Base-by-base conservation (phyloP, 2,888 invertebrate genomes). In the Conus canariensis region DNA sequence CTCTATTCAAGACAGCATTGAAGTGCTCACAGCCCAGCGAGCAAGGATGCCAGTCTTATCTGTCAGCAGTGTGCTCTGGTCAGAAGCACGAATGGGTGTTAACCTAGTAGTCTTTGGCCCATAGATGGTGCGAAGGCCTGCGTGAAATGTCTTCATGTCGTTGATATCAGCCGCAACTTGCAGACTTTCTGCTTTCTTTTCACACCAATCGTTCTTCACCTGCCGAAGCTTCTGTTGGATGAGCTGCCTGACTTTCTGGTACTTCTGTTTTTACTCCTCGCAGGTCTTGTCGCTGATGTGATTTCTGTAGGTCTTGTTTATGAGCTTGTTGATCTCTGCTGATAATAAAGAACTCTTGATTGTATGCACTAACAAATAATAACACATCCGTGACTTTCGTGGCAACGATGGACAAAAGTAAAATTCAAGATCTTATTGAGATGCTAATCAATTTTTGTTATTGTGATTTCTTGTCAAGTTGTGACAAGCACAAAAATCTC, bases 11-110 rank as follows among this genome's bases (percentile, higher is more conserved):
- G 22, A 88, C 22, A 60, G n/a, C 56, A 77, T 91, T 83, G 58
- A 92, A 92, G 87, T 92, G 91, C 70, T 92, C 45, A 45, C 90
- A 10, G 92, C 90, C 90, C 74, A 91, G 88, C 6, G 88, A 64
- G 60, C 60, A 64, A 45, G 45, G 45, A 64, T 90, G 77, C 90
- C 30, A 19, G 58, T 88, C 77, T 90, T 88, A 19, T 74, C n/a
- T 74, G 70, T 74, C 70, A 30, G 9, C 77, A 30, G 77, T 8
- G 12, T 77, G 77, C 10, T 16, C 30, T 77, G 9, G 77, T 77
- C 77, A 12, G 77, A 77, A 10, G 30, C 10, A 16, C 30, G 77
- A 30, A 77, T 30, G 30, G 30, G 77, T 30, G 77, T 77, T 77
- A n/a, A 77, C 9, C 77, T 14, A 16, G 89, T 90, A 5, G 88